Percentiles rank a stretch among this genome's conserved stretches.
phyloP scores from a whole-genome alignment of 1,140 invertebrate genomes.

The Planococcus citri region DNA sequence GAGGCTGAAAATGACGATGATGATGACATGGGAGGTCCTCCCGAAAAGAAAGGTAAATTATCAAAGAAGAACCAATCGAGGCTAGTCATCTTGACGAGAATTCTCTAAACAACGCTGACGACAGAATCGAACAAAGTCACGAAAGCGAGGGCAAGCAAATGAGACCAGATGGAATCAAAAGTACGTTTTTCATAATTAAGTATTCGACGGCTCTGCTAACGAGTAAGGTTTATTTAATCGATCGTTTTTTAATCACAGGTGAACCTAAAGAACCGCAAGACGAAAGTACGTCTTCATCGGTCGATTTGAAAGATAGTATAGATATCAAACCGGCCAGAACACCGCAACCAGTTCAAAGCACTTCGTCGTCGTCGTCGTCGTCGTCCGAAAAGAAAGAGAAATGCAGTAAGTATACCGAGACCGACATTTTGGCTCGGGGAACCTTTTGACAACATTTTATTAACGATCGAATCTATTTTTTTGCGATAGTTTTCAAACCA shows the following conservation, averaged over 20 bases:
- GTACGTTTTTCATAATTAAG: background rate
- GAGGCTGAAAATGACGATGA: background rate
- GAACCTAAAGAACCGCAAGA: constrained; percentile 9
- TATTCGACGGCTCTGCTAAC: background rate
- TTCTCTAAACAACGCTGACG: background rate
- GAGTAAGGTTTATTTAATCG: too few species aligned
- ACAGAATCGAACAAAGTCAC: background rate
- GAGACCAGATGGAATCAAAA: background rate
- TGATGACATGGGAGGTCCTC: background rate
- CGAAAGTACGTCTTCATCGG: background rate
- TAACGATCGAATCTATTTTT: background rate
- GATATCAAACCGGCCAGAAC: constrained; percentile 3
- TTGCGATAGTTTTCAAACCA: constrained; percentile 63
- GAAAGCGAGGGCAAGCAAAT: background rate
- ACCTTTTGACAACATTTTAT: too few species aligned
- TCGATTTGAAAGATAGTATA: background rate
- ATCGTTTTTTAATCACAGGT: background rate
- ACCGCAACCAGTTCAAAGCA: constrained; percentile 42
- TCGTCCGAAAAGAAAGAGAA: constrained; percentile 50
- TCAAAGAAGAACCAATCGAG: constrained; percentile 11
- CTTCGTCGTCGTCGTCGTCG: constrained; percentile 34
- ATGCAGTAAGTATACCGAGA: constrained; percentile 45
- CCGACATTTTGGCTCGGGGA: too few species aligned
- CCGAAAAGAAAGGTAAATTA: background rate
- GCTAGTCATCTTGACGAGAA: background rate